Conservation (phyloP, 1,140 invertebrate genomes). For the Planococcus citri region DNA sequence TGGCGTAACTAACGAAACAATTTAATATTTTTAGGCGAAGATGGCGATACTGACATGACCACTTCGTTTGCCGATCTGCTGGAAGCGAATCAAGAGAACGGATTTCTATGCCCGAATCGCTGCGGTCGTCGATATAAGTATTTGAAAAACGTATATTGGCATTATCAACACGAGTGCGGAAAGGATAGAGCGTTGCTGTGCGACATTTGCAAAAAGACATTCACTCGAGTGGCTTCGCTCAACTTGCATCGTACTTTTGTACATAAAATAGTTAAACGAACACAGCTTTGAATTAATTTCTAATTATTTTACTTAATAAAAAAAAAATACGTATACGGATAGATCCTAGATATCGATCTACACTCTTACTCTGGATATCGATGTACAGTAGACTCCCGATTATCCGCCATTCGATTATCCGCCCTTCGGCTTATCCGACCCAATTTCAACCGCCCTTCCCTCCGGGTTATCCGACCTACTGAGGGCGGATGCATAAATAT, state of each 20-base stretch:
- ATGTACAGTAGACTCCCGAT: too few relatives aligned
- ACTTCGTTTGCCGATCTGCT: background rate
- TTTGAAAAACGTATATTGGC: constrained; percentile 11
- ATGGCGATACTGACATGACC: background rate
- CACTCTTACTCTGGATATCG: too few relatives aligned
- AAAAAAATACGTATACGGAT: too few relatives aligned
- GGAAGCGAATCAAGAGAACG: background rate
- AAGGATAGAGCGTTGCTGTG: constrained; percentile 24
- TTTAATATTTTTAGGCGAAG: background rate
- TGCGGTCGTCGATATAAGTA: constrained; percentile 17
- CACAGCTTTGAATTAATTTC: background rate
- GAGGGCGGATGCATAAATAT: too few relatives aligned
- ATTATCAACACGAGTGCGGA: constrained; percentile 23
- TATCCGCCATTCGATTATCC: too few relatives aligned
- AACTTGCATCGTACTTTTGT: constrained; percentile 25
- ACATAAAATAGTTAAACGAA: background rate
- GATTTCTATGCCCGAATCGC: constrained; percentile 16
- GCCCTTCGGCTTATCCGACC: too few relatives aligned
- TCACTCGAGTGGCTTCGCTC: constrained; percentile 29
- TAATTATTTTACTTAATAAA: too few relatives aligned
- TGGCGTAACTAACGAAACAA: background rate
- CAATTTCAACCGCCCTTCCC: too few relatives aligned
- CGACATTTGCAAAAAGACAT: constrained; percentile 30
- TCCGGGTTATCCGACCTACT: too few relatives aligned
- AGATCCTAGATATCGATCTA: too few relatives aligned